A percentile compares a stretch with the other conserved stretches of the same genome.
Conservation (phyloP, 1,140 invertebrate genomes). For the Maniola jurtina region DNA sequence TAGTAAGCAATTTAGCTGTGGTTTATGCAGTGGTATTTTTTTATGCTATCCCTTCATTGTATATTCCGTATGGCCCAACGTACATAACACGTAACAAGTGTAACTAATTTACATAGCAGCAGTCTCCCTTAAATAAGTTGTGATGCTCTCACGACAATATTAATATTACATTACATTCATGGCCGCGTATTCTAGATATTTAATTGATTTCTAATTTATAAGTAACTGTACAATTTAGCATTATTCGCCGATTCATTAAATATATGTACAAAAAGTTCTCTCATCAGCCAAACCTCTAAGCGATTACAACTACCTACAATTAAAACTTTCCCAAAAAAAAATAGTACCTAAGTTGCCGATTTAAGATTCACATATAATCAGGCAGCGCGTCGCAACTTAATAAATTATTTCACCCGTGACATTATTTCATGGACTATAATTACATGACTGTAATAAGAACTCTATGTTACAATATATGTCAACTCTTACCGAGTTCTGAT, state of each 20-base stretch:
- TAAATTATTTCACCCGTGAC: neutral
- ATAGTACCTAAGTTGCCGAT: slow-evolving; percentile 16
- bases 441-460: neutral
- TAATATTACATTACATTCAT: slow-evolving; percentile 61
- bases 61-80: slow-evolving; percentile 18
- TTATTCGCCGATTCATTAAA: slow-evolving; percentile 56
- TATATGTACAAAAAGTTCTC: slow-evolving; percentile 65
- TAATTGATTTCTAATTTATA: slow-evolving; percentile 52
- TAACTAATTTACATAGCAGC: slow-evolving; percentile 59
- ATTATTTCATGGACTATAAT: neutral
- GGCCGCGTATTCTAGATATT: slow-evolving; percentile 56
- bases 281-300: slow-evolving; percentile 41
- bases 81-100: slow-evolving; percentile 36
- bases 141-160: slow-evolving; percentile 59
- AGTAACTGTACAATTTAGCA: slow-evolving; percentile 66
- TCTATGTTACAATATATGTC: neutral
- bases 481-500: too few species aligned
- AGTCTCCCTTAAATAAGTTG: slow-evolving; percentile 58
- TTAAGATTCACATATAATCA: neutral
- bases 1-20: too few species aligned
- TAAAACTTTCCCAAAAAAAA: slow-evolving; percentile 1
- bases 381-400: neutral
- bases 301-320: slow-evolving; percentile 30
- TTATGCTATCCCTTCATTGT: neutral
- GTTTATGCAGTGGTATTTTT: neutral